Conservation (phyloP, 2,113 vertebrate species). For the Ophthalmolycus amberensis region DNA sequence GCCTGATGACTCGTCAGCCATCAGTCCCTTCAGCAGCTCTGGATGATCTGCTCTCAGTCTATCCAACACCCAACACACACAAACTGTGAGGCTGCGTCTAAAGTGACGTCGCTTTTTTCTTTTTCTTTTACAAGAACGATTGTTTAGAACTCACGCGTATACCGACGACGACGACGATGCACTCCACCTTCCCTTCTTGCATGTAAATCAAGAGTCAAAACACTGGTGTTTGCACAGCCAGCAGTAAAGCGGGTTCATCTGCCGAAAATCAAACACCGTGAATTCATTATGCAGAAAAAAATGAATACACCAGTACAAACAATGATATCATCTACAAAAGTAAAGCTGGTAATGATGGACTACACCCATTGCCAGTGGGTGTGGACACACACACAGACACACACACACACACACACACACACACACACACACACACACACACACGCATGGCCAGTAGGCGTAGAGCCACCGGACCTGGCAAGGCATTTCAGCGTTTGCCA, state of each 20-base stretch:
- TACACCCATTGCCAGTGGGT: constrained; percentile 8
- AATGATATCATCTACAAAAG: constrained; percentile 41
- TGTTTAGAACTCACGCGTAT: background rate
- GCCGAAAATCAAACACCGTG: constrained; percentile 17
- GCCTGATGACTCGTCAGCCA: background rate
- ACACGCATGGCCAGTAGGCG: background rate
- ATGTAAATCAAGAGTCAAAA: background rate
- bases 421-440: constrained; percentile 19
- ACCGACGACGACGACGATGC: background rate
- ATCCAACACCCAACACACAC: background rate
- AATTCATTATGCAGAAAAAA: constrained; percentile 41
- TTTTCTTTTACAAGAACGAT: no score
- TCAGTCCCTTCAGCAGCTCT: background rate
- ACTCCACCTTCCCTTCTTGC: background rate
- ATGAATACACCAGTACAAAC: constrained; percentile 24
- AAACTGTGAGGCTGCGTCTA: background rate
- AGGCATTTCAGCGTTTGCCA: background rate
- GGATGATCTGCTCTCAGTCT: background rate
- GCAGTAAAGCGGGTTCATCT: background rate
- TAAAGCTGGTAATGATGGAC: constrained; percentile 32
- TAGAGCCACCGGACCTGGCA: constrained; percentile 2
- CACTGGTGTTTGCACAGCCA: background rate
- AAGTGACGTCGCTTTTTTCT: background rate
- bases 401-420: constrained; percentile 3
- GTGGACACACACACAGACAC: constrained; percentile 19